A percentile compares a stretch with the other conserved stretches of the same genome.
Evolutionary conservation across 1,140 invertebrate species (phyloP).

Genomic region (Drosophila serrata): DNA sequence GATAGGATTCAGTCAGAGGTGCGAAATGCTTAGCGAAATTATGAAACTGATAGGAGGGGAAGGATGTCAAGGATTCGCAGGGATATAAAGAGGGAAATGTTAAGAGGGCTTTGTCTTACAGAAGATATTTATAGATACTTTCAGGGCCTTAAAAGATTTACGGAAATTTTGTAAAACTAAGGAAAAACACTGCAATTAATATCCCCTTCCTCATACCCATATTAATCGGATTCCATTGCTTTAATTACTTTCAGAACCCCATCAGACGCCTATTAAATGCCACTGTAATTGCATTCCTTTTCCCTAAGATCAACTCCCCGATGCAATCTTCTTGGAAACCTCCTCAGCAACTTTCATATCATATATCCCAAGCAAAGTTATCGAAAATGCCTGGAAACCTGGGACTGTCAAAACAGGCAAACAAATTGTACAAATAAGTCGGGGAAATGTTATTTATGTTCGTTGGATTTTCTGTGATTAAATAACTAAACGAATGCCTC

Average conservation of each 20-base stretch:
- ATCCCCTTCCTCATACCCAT: not conserved
- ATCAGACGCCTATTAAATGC: constrained; percentile 3
- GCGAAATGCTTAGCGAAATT: constrained; percentile 34
- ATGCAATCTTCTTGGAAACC: constrained; percentile 2
- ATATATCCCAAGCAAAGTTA: constrained; percentile 9
- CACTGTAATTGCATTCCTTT: not conserved
- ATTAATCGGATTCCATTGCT: not conserved
- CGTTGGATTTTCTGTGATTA: constrained; percentile 71
- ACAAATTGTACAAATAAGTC: constrained; percentile 83
- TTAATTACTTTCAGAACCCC: constrained; percentile 18
- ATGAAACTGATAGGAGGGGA: constrained; percentile 19
- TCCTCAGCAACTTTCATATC: constrained; percentile 23
- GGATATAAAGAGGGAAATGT: not conserved
- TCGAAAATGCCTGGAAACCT: constrained; percentile 57
- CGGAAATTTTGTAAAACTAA: too few species aligned
- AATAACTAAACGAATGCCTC: constrained; percentile 49
- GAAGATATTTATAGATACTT: not conserved
- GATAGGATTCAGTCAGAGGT: not conserved
- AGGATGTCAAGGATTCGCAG: not conserved
- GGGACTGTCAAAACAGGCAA: constrained; percentile 76
- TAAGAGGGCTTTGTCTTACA: not conserved
- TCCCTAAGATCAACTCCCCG: not conserved
- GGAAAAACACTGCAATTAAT: not conserved
- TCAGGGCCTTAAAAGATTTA: not conserved
- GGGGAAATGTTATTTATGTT: constrained; percentile 78